Conservation (phyloP, 2,797 vertebrate species). For the Garrulus glandarius region DNA sequence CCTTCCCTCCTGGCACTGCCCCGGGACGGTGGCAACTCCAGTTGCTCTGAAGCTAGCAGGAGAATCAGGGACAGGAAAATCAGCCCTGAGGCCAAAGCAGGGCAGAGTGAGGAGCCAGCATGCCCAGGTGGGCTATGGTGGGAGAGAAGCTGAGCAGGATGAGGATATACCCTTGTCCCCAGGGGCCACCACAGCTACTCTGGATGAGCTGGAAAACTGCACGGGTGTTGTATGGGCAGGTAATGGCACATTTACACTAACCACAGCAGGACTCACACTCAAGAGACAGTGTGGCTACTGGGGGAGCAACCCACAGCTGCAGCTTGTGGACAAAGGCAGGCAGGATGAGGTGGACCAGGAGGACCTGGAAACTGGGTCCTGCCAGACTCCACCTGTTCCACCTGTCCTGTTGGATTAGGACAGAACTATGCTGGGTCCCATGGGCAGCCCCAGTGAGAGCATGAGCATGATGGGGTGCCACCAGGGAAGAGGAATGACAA, state of each 20-base stretch:
- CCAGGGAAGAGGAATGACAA: not conserved
- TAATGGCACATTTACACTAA: not conserved
- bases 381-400: not conserved
- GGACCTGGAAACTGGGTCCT: not conserved
- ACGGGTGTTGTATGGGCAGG: not conserved
- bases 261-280: not conserved
- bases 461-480: rapidly evolving
- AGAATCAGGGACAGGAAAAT: not conserved
- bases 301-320: not conserved
- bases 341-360: not conserved
- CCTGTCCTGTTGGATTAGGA: not conserved
- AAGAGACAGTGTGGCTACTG: not conserved
- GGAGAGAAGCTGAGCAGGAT: not conserved
- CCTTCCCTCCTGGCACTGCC: not conserved
- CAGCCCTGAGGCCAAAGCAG: not conserved
- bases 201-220: not conserved
- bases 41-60: not conserved
- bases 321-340: not conserved
- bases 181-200: not conserved
- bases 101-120: not conserved
- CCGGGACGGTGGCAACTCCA: not conserved
- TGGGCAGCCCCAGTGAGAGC: not conserved
- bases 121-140: not conserved
- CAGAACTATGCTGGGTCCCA: not conserved
- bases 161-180: rapidly evolving